Conservation (phyloP, 2,888 invertebrate species). For the Archips xylosteana region DNA sequence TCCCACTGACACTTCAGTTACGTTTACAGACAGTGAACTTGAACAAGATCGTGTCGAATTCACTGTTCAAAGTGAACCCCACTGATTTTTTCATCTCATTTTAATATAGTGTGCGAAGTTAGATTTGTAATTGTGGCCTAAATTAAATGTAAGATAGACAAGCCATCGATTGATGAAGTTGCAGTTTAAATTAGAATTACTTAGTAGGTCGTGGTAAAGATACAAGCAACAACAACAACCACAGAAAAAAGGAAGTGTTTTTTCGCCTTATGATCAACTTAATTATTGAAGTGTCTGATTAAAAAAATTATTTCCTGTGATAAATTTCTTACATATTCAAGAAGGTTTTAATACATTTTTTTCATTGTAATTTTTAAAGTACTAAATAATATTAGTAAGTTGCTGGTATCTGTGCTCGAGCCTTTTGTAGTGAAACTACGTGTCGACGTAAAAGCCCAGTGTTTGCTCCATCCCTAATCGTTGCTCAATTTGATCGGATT, state of each 20-base stretch:
- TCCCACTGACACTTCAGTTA: constrained; percentile 7
- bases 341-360: not conserved
- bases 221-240: constrained; percentile 17
- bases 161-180: constrained; percentile 39
- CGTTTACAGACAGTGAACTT: not conserved
- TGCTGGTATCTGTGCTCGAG: constrained; percentile 18
- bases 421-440: constrained; percentile 36
- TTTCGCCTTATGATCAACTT: not conserved
- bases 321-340: not conserved
- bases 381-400: not conserved
- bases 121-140: constrained; percentile 46
- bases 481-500: constrained; percentile 43
- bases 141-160: constrained; percentile 39
- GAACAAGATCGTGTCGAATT: not conserved
- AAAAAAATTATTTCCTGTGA: not conserved
- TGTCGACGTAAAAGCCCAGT: constrained; percentile 39
- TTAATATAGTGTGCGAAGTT: constrained; percentile 32
- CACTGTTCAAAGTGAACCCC: not conserved
- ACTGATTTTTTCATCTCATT: constrained; percentile 17
- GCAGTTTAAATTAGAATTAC: constrained; percentile 28
- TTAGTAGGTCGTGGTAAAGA: constrained; percentile 18
- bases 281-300: not conserved
- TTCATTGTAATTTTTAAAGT: not conserved
- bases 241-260: not conserved
- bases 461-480: constrained; percentile 35